phyloP scores from a whole-genome alignment of 2,113 vertebrate species.

The Tyto alba region DNA sequence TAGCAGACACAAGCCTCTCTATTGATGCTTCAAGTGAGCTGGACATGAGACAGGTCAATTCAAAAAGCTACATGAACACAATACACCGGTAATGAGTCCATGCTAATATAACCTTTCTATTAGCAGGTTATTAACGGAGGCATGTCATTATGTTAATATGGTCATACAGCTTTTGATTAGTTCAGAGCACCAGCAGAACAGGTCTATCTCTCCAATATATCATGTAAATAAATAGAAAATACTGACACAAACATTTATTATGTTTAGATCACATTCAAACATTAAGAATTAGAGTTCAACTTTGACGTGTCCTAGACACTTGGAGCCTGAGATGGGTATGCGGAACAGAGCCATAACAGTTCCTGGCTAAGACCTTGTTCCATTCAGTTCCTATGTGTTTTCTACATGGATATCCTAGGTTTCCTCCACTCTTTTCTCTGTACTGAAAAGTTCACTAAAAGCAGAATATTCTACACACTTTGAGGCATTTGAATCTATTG shows the following conservation, averaged over 20 bases:
- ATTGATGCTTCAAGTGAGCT: not conserved
- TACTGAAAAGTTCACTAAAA: not conserved
- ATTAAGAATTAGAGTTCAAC: not conserved
- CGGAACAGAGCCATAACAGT: not conserved
- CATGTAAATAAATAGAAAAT: rapidly evolving
- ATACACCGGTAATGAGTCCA: not conserved
- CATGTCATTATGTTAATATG: not conserved
- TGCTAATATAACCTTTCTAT: not conserved
- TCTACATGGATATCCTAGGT: not conserved
- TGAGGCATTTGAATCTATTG: not conserved
- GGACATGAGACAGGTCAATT: not conserved
- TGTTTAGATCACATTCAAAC: not conserved
- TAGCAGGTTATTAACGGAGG: not conserved
- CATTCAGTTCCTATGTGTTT: not conserved
- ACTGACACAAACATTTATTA: not conserved
- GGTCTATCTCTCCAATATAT: not conserved
- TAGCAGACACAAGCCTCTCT: not conserved
- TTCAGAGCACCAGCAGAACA: not conserved
- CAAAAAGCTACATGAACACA: not conserved
- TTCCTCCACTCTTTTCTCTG: not conserved
- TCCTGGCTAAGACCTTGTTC: not conserved
- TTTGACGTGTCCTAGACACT: not conserved
- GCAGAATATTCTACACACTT: not conserved
- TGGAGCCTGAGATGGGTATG: not conserved
- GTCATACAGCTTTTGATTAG: not conserved